Evolutionary conservation across 2,888 invertebrate genomes (phyloP), one percentile per base, ranked within the genome.

Genomic region (Luperina nickerlii): DNA sequence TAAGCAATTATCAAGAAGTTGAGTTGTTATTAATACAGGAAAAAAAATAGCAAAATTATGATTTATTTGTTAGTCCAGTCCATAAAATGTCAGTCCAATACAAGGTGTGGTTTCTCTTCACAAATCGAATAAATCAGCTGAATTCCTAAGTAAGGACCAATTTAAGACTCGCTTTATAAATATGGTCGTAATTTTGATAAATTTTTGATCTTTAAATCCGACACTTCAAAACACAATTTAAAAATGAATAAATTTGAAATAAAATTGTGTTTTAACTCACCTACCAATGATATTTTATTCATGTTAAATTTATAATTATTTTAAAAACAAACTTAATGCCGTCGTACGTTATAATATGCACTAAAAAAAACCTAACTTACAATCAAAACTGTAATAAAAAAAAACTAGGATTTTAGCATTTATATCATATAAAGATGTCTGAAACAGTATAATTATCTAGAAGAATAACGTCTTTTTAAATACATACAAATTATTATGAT

Each of bases 381-480:
- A 79, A 20, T 45, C 5, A 62, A 54, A 72, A 38, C n/a, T 27
- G 27, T 27, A 42, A 63, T 66, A 45, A 66, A 75, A 32, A 32
- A 1, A 57, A 67, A 62, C n/a, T 15, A 15, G 3, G 0, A 48
- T n/a, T 51, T 60, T 15, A 15, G 24, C 63, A 68, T 69, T 60
- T 62, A 38, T 62, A 82, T 62, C 20, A 42, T 51, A 72, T 42
- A 68, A 0, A 71, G 32, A 45, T 51, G 20, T 67, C 32, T 66
- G 2, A 15, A 24, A 18, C 18, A n/a, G 42, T 13, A 20, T 13
- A 45, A 11, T 11, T 20, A 48, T 11, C 4, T 70, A 24, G 5
- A 70, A 32, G 32, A 62, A 73, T 72, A 48, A 54, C 67, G 13
- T 51, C 2, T 65, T 72, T 54, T 51, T 57, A 63, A 73, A 63